Conservation (phyloP, 1,140 invertebrate species). For the Goniozus legneri region DNA sequence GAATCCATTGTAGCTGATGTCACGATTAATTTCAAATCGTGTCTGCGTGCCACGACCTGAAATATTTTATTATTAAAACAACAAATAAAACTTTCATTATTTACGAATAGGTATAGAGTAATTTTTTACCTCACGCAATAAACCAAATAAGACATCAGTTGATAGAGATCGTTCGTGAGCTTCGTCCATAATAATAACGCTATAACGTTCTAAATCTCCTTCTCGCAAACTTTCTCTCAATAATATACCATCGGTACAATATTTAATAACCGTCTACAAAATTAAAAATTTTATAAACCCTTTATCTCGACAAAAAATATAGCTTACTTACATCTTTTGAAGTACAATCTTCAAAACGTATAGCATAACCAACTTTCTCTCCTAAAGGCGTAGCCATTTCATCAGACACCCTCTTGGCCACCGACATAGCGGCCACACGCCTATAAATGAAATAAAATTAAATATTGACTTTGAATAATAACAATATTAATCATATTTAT, state of each 20-base stretch:
- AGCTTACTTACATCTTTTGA: conserved; percentile 62
- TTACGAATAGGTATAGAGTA: not conserved
- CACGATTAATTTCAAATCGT: conserved; percentile 97
- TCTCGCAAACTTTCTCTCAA: conserved; percentile 92
- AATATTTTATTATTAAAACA: conserved; percentile 21
- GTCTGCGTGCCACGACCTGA: conserved; percentile 85
- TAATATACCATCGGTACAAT: conserved; percentile 99
- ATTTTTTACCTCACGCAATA: conserved; percentile 82
- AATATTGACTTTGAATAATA: not conserved
- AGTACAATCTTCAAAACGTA: conserved; percentile 99
- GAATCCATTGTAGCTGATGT: conserved; percentile 99
- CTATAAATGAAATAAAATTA: conserved; percentile 64
- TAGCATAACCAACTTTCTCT: conserved; percentile 95
- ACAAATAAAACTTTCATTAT: not conserved
- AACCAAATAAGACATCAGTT: conserved; percentile 97
- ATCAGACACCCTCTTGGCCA: conserved; percentile 97
- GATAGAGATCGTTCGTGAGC: conserved; percentile 96
- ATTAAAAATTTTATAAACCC: conserved; percentile 12
- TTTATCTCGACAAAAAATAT: not conserved
- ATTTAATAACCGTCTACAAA: conserved; percentile 90
- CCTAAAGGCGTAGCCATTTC: conserved; percentile 92
- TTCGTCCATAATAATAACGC: conserved; percentile 98
- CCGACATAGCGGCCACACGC: conserved; percentile 97
- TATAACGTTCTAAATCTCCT: conserved; percentile 93
- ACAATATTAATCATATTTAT: too few species aligned